Evolutionary conservation across 2,888 invertebrate genomes (phyloP).

Genomic region (Cactoblastis cactorum): DNA sequence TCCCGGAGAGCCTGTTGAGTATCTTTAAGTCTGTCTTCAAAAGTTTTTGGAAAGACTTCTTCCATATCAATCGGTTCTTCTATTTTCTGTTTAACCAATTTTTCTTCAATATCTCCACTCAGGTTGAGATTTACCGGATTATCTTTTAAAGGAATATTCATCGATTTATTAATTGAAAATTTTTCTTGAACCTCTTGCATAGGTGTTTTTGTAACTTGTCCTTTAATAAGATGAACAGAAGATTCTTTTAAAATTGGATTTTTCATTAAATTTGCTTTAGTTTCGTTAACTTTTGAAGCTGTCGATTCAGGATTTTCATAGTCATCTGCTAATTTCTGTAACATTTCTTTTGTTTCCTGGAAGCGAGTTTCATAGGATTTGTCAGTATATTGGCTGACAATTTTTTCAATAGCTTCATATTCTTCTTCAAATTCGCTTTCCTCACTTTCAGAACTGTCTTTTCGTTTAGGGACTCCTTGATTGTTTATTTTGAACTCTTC

Average conservation of each 20-base stretch:
- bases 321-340: slow-evolving; percentile 54
- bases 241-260: slow-evolving; percentile 53
- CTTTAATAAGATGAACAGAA: slow-evolving; percentile 47
- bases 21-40: slow-evolving; percentile 51
- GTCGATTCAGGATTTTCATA: slow-evolving; percentile 43
- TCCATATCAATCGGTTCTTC: slow-evolving; percentile 27
- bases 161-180: slow-evolving; percentile 59
- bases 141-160: slow-evolving; percentile 51
- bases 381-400: slow-evolving; percentile 58
- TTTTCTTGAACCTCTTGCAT: slow-evolving; percentile 53
- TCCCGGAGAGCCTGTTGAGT: slow-evolving; percentile 52
- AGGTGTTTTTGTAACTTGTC: slow-evolving; percentile 37
- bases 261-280: slow-evolving; percentile 27
- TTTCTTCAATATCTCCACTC: slow-evolving; percentile 31
- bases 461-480: slow-evolving; percentile 17
- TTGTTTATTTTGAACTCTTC: slow-evolving; percentile 34
- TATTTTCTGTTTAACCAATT: slow-evolving; percentile 17
- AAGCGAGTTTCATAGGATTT: slow-evolving; percentile 66
- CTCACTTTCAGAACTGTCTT: slow-evolving; percentile 24
- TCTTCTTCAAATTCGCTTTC: slow-evolving; percentile 43
- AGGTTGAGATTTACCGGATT: slow-evolving; percentile 46
- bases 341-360: slow-evolving; percentile 66
- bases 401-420: slow-evolving; percentile 59
- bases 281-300: slow-evolving; percentile 14
- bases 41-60: slow-evolving; percentile 44